Evolutionary conservation across 2,888 invertebrate genomes (phyloP).

Genomic region (Pristionchus fissidentatus): DNA sequence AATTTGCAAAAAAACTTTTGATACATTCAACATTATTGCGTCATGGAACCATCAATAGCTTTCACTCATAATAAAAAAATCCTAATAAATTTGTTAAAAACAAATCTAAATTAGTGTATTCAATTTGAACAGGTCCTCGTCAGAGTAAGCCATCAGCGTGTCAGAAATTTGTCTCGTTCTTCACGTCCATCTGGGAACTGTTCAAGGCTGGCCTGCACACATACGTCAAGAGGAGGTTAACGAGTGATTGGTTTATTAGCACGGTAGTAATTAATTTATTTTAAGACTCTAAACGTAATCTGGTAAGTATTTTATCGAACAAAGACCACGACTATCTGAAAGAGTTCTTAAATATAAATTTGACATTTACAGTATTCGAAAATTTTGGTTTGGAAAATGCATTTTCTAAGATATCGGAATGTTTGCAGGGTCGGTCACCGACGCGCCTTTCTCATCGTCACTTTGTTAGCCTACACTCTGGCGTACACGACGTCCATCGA

Average conservation of each 20-base stretch:
- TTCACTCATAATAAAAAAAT: too few species aligned
- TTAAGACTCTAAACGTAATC: too few species aligned
- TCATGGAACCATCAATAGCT: too few species aligned
- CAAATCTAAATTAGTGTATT: not conserved
- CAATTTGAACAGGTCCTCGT: not conserved
- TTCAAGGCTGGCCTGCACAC: slow-evolving; percentile 57
- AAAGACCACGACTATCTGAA: too few species aligned
- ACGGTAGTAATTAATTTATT: not conserved
- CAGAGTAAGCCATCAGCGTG: not conserved
- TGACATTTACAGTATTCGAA: too few species aligned
- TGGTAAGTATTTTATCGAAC: too few species aligned
- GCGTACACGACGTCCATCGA: slow-evolving; percentile 62
- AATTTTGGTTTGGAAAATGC: too few species aligned
- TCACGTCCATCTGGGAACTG: slow-evolving; percentile 50
- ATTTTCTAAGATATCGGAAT: not conserved
- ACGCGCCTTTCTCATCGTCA: slow-evolving; percentile 62
- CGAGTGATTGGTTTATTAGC: not conserved
- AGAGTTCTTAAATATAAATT: too few species aligned
- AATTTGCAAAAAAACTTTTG: too few species aligned
- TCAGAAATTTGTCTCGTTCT: slow-evolving; percentile 49
- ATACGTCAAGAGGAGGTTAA: slow-evolving; percentile 45
- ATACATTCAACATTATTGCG: too few species aligned
- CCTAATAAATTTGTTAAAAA: too few species aligned
- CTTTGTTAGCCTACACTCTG: slow-evolving; percentile 56
- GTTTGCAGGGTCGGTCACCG: slow-evolving; percentile 57